Base-by-base conservation (phyloP, 2,888 invertebrate species). In the Calephelis perditalis region DNA sequence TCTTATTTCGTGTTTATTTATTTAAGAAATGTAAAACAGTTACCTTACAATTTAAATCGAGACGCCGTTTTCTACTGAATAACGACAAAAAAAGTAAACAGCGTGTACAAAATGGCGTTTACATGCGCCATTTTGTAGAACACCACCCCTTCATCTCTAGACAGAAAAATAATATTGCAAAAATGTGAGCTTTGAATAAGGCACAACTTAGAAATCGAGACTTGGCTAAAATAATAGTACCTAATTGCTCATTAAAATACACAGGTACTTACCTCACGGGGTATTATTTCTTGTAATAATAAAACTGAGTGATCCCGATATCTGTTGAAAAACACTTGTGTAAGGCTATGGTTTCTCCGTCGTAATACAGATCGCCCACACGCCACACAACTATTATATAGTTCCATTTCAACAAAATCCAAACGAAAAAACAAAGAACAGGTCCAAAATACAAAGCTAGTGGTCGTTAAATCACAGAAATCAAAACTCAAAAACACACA, bases 281-380 rank as follows among this genome's bases (percentile, higher is more conserved):
- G 57, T 35, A 45, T 45, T 57, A 57, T 57, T 57, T 57, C 26
- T 57, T 57, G 57, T 57, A 57, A 57, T 35, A 57, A 57, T 35
- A 57, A 45, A 7, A 44, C 57, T 45, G 35, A 15, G n/a, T 57
- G 35, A 45, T 35, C 44, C 35, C 45, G 26, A 35, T 57, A 35
- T 35, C 44, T 45, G 15, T 45, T 35, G n/a, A n/a, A n/a, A n/a
- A n/a, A 35, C 45, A 45, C 26, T 44, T 44, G 9, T 26, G 45
- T 45, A 44, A 44, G 26, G 15, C n/a, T 57, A 45, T 57, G 44
- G 15, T 57, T 57, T 45, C 57, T 45, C 7, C 45, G 45, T n/a
- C 57, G 44, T 57, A 57, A 57, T 35, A 57, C 35, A 10, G 57
- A 57, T 35, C 57, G 40, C 40, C n/a, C 56, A 26, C 56, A 56